Conservation (phyloP, 2,797 vertebrate species). For the Oreochromis grahami region DNA sequence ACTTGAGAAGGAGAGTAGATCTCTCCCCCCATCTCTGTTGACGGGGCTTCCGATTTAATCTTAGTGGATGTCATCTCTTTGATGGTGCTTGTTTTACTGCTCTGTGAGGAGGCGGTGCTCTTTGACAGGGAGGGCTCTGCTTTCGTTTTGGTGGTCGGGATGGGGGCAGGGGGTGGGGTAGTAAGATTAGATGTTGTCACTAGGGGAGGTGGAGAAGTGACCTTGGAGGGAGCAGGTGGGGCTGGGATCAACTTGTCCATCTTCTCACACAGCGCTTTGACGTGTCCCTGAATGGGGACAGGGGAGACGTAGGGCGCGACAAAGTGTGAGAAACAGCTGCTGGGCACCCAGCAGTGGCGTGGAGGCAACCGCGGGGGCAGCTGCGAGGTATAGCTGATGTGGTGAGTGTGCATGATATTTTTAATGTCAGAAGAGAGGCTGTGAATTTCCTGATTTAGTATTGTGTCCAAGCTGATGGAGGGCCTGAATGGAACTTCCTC, state of each 20-base stretch:
- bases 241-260: slow-evolving; percentile 79
- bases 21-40: slow-evolving; percentile 24
- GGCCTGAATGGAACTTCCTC: slow-evolving; percentile 47
- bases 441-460: slow-evolving; percentile 86
- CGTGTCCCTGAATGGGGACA: slow-evolving; percentile 81
- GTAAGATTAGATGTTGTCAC: slow-evolving; percentile 27
- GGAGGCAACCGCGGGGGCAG: slow-evolving; percentile 71
- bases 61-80: slow-evolving; percentile 32
- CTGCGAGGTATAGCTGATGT: slow-evolving; percentile 78
- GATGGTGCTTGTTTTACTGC: slow-evolving; percentile 12
- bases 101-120: slow-evolving; percentile 19
- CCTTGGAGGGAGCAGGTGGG: slow-evolving; percentile 31
- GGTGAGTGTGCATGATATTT: slow-evolving; percentile 85
- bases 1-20: slow-evolving; percentile 65
- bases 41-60: slow-evolving; percentile 24
- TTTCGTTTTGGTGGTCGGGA: slow-evolving; percentile 42
- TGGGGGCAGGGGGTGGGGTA: slow-evolving; percentile 4
- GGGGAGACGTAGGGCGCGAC: slow-evolving; percentile 79
- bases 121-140: slow-evolving; percentile 23
- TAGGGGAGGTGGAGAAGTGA: slow-evolving; percentile 29
- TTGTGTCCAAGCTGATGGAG: slow-evolving; percentile 79
- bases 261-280: slow-evolving; percentile 85
- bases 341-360: slow-evolving; percentile 62
- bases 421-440: slow-evolving; percentile 86
- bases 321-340: slow-evolving; percentile 83